Evolutionary conservation across 1,140 invertebrate species (phyloP), one percentile per base, ranked within the genome.

Genomic region (Agrilus planipennis): DNA sequence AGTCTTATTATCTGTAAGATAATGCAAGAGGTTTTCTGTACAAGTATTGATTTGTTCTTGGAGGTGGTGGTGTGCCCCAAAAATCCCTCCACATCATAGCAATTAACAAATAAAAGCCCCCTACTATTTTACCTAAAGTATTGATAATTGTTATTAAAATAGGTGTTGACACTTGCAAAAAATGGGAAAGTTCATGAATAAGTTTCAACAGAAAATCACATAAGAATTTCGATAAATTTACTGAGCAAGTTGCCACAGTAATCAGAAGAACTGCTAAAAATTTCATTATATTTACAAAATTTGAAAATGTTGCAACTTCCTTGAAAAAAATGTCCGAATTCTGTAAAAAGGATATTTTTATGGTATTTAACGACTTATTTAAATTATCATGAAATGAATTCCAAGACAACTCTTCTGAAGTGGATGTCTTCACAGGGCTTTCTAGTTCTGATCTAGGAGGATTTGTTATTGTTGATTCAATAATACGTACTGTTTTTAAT

Each of bases 51-150:
- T n/a, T n/a, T n/a, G n/a, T n/a, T n/a, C n/a, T n/a, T n/a, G n/a
- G n/a, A 4, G 12, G 6, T 27, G 22, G 30, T 39, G 12, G 20
- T 10, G 14, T 29, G 5, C 7, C 34, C 44, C n/a, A n/a, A n/a
- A 29, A 22, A 31, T 50, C 47, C 14, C 45, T 46, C 23, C 53
- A 49, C 5, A 64, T 4, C 49, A 62, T 55, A 27, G 50, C 57
- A 11, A 65, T 46, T 18, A 63, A 46, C 53, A 58, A 57, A 41
- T 55, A 59, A 10, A 63, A 46, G 14, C 63, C 60, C 27, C 54
- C 58, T 10, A 65, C 45, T 32, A 52, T 55, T 50, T 52, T 63
- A 17, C 49, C 34, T 27, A 62, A 35, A 18, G 61, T 51, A 15
- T 63, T 57, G 20, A 57, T 50, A 5, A 62, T 12, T 2, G 52